Evolutionary conservation across 2,113 vertebrate genomes (phyloP), one percentile per base, ranked within the genome.

Genomic region (Mastomys natalensis): DNA sequence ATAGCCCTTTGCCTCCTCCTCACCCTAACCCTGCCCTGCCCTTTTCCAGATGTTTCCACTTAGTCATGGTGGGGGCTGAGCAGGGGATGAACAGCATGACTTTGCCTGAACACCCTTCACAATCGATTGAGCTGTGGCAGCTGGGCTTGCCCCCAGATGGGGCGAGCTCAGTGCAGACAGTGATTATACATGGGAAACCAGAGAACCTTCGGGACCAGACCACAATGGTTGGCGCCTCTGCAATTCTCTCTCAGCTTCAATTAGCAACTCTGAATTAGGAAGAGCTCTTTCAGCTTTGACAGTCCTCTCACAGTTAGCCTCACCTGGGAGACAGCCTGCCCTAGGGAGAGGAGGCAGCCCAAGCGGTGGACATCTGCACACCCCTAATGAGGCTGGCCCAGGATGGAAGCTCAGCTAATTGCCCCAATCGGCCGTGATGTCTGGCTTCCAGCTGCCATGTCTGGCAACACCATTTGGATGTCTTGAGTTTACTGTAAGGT

Each of bases 21-120:
- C 3, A 0, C 76, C 76, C 92, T 66, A 48, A 58, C 89, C 98
- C 97, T 97, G 96, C 82, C 96, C 90, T 97, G 97, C 97, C 97
- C 98, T 97, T 98, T 97, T 97, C 98, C 99, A 99, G 99, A 98
- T 99, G 98, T 98, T 98, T 97, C 98, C 98, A 89, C 98, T 99
- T 99, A 99, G 98, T 99, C 98, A 98, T 97, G 98, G 98, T 98
- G 97, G 96, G 97, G 98, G 98, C 96, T 95, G 95, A 98, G 96
- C 97, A 96, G 97, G 92, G 51, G 98, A 98, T 58, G 90, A 98
- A 98, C 98, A 98, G 97, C 97, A 93, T 96, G 98, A 98, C 98
- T 98, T 87, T 97, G 97, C 97, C 98, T 98, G 97, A 98, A 98
- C 98, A 98, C 97, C 96, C 98, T 97, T 97, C 94, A 96, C 97